These are phyloP conservation scores for Falco cherrug DNA, from an alignment of 2,797 vertebrate genomes.

Conservation along the genomic window DNA sequence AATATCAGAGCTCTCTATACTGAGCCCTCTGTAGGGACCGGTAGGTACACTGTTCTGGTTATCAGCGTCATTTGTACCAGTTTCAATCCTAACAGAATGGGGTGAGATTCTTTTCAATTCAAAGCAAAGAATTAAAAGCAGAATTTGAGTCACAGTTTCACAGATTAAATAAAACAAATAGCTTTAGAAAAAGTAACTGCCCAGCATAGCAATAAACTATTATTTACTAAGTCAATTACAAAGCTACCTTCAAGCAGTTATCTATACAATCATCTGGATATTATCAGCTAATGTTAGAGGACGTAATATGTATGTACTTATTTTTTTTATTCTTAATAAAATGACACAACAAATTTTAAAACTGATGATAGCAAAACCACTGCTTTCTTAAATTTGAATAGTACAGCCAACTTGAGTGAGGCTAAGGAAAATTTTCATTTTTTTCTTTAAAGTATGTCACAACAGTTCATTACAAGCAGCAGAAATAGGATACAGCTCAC, in stretches of 20 bases:
- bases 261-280: neutral
- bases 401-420: neutral
- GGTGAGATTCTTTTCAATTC: neutral
- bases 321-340: neutral
- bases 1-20: neutral
- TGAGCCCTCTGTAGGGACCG: neutral
- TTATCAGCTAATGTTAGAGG: neutral
- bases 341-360: neutral
- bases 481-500: neutral
- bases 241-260: neutral
- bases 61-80: neutral
- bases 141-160: neutral
- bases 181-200: neutral
- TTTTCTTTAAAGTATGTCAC: neutral
- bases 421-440: neutral
- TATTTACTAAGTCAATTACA: neutral
- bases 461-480: neutral
- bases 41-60: neutral
- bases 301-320: neutral
- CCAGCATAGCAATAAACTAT: neutral
- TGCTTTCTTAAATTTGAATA: neutral
- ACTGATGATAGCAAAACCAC: neutral
- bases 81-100: neutral
- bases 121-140: neutral
- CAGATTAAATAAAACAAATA: neutral